Conservation (phyloP, 2,888 invertebrate genomes). For the Hydrotaea cyrtoneurina region DNA sequence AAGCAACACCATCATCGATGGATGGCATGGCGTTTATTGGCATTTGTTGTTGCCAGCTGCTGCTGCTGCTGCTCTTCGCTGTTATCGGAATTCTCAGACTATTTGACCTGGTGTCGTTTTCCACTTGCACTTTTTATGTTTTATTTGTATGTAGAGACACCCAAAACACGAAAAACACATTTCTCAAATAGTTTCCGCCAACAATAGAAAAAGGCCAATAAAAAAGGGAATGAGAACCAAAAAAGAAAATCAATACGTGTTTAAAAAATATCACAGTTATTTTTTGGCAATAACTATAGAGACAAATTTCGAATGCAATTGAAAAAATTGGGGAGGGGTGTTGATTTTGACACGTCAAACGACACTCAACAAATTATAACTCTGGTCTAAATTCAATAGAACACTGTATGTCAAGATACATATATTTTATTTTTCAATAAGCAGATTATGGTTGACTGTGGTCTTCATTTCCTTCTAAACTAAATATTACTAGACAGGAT, state of each 20-base stretch:
- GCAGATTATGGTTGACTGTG: no score
- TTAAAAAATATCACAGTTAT: conserved; percentile 22
- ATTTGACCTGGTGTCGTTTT: not conserved
- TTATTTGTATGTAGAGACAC: no score
- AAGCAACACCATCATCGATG: not conserved
- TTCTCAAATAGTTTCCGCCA: conserved; percentile 42
- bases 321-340: no score
- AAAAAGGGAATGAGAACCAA: not conserved
- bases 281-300: no score
- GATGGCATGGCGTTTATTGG: not conserved
- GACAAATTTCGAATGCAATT: no score
- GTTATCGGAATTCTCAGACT: not conserved
- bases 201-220: not conserved
- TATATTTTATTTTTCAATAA: no score
- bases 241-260: conserved; percentile 10
- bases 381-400: no score
- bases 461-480: no score
- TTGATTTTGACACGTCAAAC: no score
- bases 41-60: not conserved
- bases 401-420: no score
- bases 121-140: not conserved
- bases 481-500: no score
- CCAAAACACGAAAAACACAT: conserved; percentile 44
- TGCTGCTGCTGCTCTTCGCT: not conserved
- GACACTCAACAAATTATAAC: no score